Base-by-base conservation (phyloP, 2,113 vertebrate species). In the Epinephelus moara region DNA sequence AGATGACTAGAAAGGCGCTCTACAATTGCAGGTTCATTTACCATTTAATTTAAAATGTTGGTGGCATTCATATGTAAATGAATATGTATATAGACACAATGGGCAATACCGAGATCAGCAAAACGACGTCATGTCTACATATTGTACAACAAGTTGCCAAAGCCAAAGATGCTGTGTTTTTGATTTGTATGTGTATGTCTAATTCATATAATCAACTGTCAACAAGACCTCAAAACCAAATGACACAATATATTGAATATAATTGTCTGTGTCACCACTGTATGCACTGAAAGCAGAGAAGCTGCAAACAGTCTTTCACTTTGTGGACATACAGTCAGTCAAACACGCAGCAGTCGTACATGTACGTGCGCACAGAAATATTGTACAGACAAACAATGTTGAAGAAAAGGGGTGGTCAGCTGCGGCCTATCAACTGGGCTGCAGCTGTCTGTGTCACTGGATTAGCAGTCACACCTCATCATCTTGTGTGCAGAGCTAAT, bases 391-490 rank as follows among this genome's bases (percentile, higher is more conserved):
- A 74, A 84, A 84, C 78, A 75, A 82, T 61, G 70, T 27, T 52
- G 9, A 18, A 25, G 55, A 70, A 70, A 60, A 71, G 52, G 23
- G 33, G 59, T 25, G 30, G 73, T 62, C 50, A 66, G 56, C n/a
- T 27, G 8, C 4, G 23, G 59, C 57, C 82, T 88, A 87, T 92
- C 88, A 89, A 80, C 74, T 53, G 75, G 56, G 61, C 68, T 85
- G 78, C 78, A 86, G 85, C 86, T 88, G 90, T 85, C 88, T 71
- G 75, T 82, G 71, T 81, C 70, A 62, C 70, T 80, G 73, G 87
- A 91, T 93, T 87, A 85, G 81, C 81, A 88, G 87, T 91, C 90
- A 84, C 88, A 92, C 84, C 76, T 92, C 80, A 79, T 92, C 84
- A 75, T 81, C 70, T 71, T 75, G 66, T 82, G 73, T 89, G 81